These are phyloP conservation scores for Parthenolecanium corni DNA, from an alignment of 2,888 invertebrate species.

Conservation along the genomic window DNA sequence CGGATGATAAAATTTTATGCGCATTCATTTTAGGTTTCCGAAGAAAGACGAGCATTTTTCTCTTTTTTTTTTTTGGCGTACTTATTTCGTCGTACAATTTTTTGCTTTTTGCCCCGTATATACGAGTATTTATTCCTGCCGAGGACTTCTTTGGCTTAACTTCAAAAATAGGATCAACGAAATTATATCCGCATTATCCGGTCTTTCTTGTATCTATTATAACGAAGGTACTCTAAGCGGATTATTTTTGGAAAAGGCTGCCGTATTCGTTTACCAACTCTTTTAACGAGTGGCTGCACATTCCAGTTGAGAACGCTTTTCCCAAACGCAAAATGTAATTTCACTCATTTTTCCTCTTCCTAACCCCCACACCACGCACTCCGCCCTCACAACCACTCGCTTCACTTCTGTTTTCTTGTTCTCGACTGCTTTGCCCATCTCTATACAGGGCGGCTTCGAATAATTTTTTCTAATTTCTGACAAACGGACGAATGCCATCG, in stretches of 20 bases:
- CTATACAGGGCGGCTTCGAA: neutral
- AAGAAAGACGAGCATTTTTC: no score
- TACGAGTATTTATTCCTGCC: no score
- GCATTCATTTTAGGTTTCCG: no score
- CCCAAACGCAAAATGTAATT: constrained; percentile 4
- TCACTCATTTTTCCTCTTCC: neutral
- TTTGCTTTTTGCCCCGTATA: no score
- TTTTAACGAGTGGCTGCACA: constrained; percentile 28
- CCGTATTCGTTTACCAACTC: constrained; percentile 20
- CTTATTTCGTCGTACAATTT: no score
- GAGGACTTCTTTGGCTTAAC: constrained; percentile 1
- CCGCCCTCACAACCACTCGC: no score
- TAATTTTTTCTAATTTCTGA: neutral
- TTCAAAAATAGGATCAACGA: constrained; percentile 23
- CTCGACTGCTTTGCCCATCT: neutral
- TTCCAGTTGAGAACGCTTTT: neutral
- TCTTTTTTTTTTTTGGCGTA: no score
- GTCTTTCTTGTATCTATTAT: constrained; percentile 24
- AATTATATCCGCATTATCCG: constrained; percentile 26
- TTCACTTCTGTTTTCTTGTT: neutral
- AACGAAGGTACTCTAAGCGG: constrained; percentile 23
- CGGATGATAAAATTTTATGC: no score
- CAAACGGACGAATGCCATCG: no score
- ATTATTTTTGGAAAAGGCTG: constrained; percentile 20
- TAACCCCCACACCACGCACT: no score